Evolutionary conservation across 2,797 vertebrate genomes (phyloP).

Genomic region (Neostethus bicornis): DNA sequence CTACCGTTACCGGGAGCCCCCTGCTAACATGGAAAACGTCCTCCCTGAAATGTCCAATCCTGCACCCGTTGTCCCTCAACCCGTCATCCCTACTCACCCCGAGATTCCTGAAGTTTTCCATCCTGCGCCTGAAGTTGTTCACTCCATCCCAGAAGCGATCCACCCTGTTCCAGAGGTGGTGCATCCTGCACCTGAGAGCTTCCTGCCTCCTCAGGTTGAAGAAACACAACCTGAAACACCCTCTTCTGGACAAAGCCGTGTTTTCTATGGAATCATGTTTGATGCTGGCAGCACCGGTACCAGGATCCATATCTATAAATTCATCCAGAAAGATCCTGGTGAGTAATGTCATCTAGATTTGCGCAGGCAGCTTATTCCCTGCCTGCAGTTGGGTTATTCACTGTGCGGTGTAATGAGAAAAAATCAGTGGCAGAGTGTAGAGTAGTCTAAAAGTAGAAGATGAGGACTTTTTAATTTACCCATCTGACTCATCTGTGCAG

Average conservation of each 20-base stretch:
- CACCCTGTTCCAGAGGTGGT: conserved; percentile 68
- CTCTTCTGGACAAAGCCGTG: conserved; percentile 77
- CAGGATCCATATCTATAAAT: conserved; percentile 96
- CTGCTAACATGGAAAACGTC: conserved; percentile 80
- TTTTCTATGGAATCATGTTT: conserved; percentile 96
- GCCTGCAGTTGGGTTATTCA: conserved; percentile 67
- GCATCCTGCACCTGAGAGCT: conserved; percentile 61
- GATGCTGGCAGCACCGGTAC: conserved; percentile 98
- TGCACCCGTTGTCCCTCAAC: conserved; percentile 46
- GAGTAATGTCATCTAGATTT: conserved; percentile 39
- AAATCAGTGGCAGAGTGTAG: conserved; percentile 46
- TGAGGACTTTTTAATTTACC: conserved; percentile 53
- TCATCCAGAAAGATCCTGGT: conserved; percentile 93
- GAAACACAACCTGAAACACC: conserved; percentile 43
- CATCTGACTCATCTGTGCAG: conserved; percentile 56
- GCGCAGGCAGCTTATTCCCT: conserved; percentile 51
- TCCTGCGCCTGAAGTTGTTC: conserved; percentile 64
- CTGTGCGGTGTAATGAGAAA: conserved; percentile 69
- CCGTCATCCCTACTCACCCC: conserved; percentile 51
- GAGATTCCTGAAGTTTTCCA: conserved; percentile 68
- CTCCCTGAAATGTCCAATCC: conserved; percentile 77
- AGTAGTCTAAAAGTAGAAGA: conserved; percentile 60
- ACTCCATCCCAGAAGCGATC: conserved; percentile 64
- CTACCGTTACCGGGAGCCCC: conserved; percentile 75
- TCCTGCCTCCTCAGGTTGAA: conserved; percentile 24